phyloP scores from a whole-genome alignment of 2,888 invertebrate genomes.

The Neocrepidodera transversa region DNA sequence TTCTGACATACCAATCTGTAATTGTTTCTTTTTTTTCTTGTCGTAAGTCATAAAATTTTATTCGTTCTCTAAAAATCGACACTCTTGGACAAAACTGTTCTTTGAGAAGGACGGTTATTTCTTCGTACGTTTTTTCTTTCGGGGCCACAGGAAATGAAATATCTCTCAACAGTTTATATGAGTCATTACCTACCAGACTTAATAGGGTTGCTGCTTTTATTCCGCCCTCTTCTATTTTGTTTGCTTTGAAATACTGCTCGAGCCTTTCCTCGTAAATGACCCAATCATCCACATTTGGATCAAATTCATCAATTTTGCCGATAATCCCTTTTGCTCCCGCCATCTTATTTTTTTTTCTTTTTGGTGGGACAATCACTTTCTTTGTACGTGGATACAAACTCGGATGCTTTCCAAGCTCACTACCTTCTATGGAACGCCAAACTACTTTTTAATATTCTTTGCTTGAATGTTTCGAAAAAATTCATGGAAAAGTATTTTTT shows the following conservation, averaged over 20 bases:
- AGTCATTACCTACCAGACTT: not conserved
- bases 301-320: constrained; percentile 10
- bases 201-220: constrained; percentile 13
- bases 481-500: no score
- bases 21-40: not conserved
- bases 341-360: constrained; percentile 1
- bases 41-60: not conserved
- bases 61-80: not conserved
- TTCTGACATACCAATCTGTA: constrained; percentile 1
- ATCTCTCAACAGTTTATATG: constrained; percentile 8
- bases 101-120: no score
- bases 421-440: no score
- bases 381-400: no score
- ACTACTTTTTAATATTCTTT: no score
- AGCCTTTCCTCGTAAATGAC: constrained; percentile 4
- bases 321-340: constrained; percentile 5
- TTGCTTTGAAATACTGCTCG: constrained; percentile 2
- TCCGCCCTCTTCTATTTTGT: not conserved
- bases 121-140: no score
- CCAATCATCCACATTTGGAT: constrained; percentile 6
- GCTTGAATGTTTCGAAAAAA: no score
- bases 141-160: no score
- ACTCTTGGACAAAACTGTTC: not conserved
- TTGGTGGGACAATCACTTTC: not conserved
- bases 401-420: no score